Evolutionary conservation across 1,140 invertebrate genomes (phyloP), one percentile per base, ranked within the genome.

Genomic region (Macrosteles quadrilineatus): DNA sequence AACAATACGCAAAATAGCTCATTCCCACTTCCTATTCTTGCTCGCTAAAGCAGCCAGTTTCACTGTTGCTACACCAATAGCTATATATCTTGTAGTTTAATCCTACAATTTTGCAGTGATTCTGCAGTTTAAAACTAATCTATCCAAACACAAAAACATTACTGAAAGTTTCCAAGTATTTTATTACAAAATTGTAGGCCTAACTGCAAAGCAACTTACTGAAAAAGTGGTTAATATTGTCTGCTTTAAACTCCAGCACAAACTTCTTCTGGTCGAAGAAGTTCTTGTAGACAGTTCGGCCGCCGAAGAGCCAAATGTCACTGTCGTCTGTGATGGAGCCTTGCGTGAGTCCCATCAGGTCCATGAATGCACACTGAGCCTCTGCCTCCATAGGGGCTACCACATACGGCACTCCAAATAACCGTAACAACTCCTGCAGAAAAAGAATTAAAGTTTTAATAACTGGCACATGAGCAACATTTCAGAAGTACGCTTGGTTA

Each of bases 291-390:
- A 99, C 96, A 17, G 89, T 91, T 62, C 85, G 85, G 0, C 92
- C 97, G 2, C 98, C 98, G 87, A 99, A 99, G 0, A 99, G 82
- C 95, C 96, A 99, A 73, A 99, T 92, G 85, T 99, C 98, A 75
- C 95, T 98, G 80, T 99, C 98, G 80, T 99, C 97, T 0, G 97
- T 98, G 31, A 99, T 92, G 1, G 91, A 93, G 12, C 95, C 95
- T 78, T 96, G 85, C 1, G 92, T 94, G 19, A 96, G 82, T 63
- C 90, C 86, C 6, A 86, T 81, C 68, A 81, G 81, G 79, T 97
- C 94, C n/a, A 98, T 83, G 78, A 92, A 95, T 0, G 96, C 98
- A 82, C 98, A 99, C 79, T 99, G 98, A 0, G 98, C 96, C 86
- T 99, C 98, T 4, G 98, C 98, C 85, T 99, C 97, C 87, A 92